Percentiles rank a stretch among this genome's conserved stretches.
Conservation (phyloP, 2,113 vertebrate genomes). For the Amphiprion percula region DNA sequence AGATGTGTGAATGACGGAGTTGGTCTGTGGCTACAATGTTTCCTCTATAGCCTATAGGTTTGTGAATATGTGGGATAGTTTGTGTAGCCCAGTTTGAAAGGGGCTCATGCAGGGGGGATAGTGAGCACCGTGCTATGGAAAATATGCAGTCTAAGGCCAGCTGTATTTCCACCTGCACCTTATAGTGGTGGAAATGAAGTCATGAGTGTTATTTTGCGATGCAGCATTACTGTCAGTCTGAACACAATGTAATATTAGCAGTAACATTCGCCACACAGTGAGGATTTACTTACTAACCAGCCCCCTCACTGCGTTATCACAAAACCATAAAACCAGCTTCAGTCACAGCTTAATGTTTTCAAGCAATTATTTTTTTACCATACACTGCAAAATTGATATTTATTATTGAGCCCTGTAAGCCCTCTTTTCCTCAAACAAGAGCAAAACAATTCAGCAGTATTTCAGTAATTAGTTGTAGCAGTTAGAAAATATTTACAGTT, state of each 20-base stretch:
- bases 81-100: not conserved
- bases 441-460: no score
- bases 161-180: not conserved
- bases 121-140: not conserved
- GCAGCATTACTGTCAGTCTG: not conserved
- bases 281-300: not conserved
- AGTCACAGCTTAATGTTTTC: not conserved
- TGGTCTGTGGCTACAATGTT: not conserved
- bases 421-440: not conserved
- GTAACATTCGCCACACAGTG: not conserved
- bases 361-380: no score
- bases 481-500: no score
- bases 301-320: not conserved
- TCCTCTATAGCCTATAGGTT: not conserved
- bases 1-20: conserved; percentile 1
- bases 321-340: not conserved
- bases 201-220: no score
- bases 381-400: not conserved
- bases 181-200: no score
- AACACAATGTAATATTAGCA: not conserved
- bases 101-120: not conserved
- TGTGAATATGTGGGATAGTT: not conserved
- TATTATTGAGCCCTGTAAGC: not conserved
- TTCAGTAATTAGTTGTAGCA: no score
- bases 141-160: not conserved